Percentiles rank a stretch among this genome's conserved stretches.
phyloP scores from a whole-genome alignment of 2,113 vertebrate species.

The Felis catus region F.catus_Fca126_mat1.0 CM031425.1:7098501-7099000 shows the following conservation, averaged over 20 bases:
- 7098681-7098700: background rate
- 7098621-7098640: too few species aligned
- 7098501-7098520: fast-evolving
- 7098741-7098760: background rate
- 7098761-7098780: background rate
- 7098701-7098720: background rate
- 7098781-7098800: background rate
- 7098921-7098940: too few species aligned
- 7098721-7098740: background rate
- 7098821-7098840: too few species aligned
- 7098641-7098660: background rate
- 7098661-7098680: too few species aligned
- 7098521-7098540: background rate
- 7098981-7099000: too few species aligned
- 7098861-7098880: too few species aligned
- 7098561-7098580: background rate
- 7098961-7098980: too few species aligned
- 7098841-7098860: too few species aligned
- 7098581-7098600: background rate
- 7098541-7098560: background rate
- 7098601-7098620: background rate
- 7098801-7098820: too few species aligned
- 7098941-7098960: too few species aligned
- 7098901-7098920: too few species aligned
- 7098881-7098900: too few species aligned